phyloP scores from a whole-genome alignment of 2,888 invertebrate species.

The Meganola albula region DNA sequence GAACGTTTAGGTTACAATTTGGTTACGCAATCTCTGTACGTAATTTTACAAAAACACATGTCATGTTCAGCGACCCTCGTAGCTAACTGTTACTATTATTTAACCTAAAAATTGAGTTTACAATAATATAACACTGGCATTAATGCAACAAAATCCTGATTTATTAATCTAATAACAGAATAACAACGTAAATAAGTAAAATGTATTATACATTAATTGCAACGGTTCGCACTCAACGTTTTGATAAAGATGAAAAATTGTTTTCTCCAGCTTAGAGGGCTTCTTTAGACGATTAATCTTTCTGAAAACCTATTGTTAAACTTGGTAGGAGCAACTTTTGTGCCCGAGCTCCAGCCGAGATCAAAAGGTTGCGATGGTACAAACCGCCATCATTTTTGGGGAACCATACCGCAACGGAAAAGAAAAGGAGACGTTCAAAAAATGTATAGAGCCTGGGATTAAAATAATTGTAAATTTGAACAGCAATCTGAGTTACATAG shows the following conservation, averaged over 20 bases:
- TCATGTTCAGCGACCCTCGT: too few species aligned
- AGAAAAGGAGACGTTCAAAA: too few species aligned
- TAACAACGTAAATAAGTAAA: slow-evolving; percentile 17
- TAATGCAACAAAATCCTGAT: slow-evolving; percentile 13
- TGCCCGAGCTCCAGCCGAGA: slow-evolving; percentile 56
- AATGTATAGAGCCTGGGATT: too few species aligned
- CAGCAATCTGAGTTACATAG: too few species aligned
- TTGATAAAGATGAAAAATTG: slow-evolving; percentile 76
- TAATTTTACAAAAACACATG: too few species aligned
- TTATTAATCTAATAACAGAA: slow-evolving; percentile 19
- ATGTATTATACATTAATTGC: slow-evolving; percentile 29
- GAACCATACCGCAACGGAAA: too few species aligned
- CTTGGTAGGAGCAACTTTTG: slow-evolving; percentile 62
- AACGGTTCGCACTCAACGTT: slow-evolving; percentile 48
- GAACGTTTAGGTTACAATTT: too few species aligned
- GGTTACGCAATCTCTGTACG: too few species aligned
- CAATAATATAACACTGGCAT: too few species aligned
- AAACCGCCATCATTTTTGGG: slow-evolving; percentile 52
- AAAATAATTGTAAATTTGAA: too few species aligned
- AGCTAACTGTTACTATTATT: too few species aligned
- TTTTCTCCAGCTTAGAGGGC: slow-evolving; percentile 58
- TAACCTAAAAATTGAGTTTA: too few species aligned
- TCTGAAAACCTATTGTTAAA: slow-evolving; percentile 67
- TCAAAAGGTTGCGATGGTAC: slow-evolving; percentile 61
- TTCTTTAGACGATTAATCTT: slow-evolving; percentile 73